Base-by-base conservation (phyloP, 2,888 invertebrate genomes). In the Scaptodrosophila latifasciaeformis region DNA sequence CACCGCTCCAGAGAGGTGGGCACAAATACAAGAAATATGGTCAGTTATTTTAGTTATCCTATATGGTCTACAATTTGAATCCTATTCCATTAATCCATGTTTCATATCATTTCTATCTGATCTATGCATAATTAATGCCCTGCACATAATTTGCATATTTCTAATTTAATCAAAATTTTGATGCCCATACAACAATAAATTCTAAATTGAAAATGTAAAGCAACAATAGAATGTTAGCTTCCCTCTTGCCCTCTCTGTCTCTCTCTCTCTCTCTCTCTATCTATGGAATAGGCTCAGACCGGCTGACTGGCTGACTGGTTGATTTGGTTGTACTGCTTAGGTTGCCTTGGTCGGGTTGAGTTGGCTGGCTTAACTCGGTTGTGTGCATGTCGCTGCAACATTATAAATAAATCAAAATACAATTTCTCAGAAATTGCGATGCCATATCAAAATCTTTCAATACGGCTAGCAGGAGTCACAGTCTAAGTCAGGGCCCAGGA, bases 381-480 rank as follows among this genome's bases (percentile, higher is more conserved):
- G 64, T 66, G 55, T 74, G 83, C 82, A 82, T 82, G 81, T 81
- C 82, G 82, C 63, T 76, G 82, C 65, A 79, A 82, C 83, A 82
- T 81, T 81, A 82, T 81, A 81, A 81, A 81, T 81, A 81, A 81
- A 81, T 81, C 81, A 81, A 81, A 81, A 79, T 82, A 79, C 82
- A 76, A 81, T 81, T 81, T 81, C 81, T 81, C 64, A 81, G 81
- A 81, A 81, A 82, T 82, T 78, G 82, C 79, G 82, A 82, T 79
- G 82, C 74, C 77, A 69, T 82, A 79, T 79, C 79, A 76, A 76
- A 76, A 79, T 81, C 72, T 79, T 3, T 75, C 58, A 62, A 64
- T 57, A 65, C 54, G 58, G 52, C 51, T 59, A 50, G 31, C 52
- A 53, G 31, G 34, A 49, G 31, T 17, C 17, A 13, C 37, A 2